Conservation (phyloP, 2,888 invertebrate species). For the Leptogaster cylindrica region DNA sequence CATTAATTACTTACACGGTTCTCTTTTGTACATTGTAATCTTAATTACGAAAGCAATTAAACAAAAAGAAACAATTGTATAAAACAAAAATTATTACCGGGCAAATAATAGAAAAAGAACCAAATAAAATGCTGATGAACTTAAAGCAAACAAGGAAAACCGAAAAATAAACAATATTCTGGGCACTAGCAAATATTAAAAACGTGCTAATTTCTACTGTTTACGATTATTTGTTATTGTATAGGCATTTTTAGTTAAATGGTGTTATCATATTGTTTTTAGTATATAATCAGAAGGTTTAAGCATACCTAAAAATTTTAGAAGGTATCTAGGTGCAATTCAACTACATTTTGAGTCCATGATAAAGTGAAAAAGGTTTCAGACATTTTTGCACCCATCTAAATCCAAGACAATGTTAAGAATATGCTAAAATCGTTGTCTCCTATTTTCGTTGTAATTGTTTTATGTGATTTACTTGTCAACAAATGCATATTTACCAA, state of each 20-base stretch:
- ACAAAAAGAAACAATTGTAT: constrained; percentile 1
- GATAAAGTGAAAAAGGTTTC: no score
- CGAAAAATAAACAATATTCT: constrained; percentile 6
- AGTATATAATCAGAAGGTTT: no score
- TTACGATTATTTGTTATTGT: constrained; percentile 29
- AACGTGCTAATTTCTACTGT: constrained; percentile 13
- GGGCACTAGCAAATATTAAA: constrained; percentile 37
- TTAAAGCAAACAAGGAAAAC: background rate
- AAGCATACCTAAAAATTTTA: no score
- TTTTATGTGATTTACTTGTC: no score
- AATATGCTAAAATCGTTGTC: no score
- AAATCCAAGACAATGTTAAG: no score
- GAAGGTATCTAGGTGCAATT: no score
- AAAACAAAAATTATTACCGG: background rate
- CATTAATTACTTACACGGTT: no score
- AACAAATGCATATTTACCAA: no score
- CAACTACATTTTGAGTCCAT: no score
- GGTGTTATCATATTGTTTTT: constrained; percentile 15
- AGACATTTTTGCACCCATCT: no score
- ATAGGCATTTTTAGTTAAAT: constrained; percentile 16
- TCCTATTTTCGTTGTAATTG: no score
- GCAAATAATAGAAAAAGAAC: background rate
- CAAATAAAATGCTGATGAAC: background rate
- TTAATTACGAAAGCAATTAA: background rate
- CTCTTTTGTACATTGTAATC: background rate